Base-by-base conservation (phyloP, 2,113 vertebrate species). In the Dromaius novaehollandiae region DNA sequence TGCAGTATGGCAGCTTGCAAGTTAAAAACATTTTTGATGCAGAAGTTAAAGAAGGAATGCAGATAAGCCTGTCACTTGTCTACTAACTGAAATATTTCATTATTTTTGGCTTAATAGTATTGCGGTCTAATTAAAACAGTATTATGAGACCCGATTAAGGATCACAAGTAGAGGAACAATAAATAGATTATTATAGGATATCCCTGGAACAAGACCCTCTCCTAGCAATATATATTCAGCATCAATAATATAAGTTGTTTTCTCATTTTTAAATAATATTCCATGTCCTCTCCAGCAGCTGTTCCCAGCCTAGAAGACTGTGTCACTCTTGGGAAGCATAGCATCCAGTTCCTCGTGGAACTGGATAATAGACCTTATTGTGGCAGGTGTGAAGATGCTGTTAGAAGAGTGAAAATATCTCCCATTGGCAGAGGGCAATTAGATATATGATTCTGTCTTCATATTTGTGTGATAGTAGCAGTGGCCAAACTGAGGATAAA, bases 1-100 rank as follows among this genome's bases (percentile, higher is more conserved):
- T 46, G 13, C 34, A 69, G n/a, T 53, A 51, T 30, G 20, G 76
- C 6, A 74, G 3, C 48, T 86, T 88, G 50, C 86, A 88, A 94
- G 13, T 32, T 16, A 3, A 76, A 36, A 50, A 51, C 69, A 69
- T 82, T 93, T 93, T 77, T 91, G 5, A 91, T 69, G 11, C 12
- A 69, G n/a, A 86, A 77, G 24, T 61, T 79, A 68, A 86, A 73
- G 51, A 89, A 87, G 13, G 66, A 90, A 50, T 89, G 53, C 20
- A 74, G 78, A 86, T 80, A 88, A 91, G 26, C 50, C 60, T 77
- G 66, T 65, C 82, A 80, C 34, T 85, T 51, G 82, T 61, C 32
- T 66, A 58, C 53, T 88, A 17, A 74, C 53, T 91, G 58, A 91
- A 77, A 80, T 89, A 90, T 50, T 95, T 95, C 75, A 69, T 93